Evolutionary conservation across 2,113 vertebrate genomes (phyloP).

Genomic region (Ploceus nigricollis): DNA sequence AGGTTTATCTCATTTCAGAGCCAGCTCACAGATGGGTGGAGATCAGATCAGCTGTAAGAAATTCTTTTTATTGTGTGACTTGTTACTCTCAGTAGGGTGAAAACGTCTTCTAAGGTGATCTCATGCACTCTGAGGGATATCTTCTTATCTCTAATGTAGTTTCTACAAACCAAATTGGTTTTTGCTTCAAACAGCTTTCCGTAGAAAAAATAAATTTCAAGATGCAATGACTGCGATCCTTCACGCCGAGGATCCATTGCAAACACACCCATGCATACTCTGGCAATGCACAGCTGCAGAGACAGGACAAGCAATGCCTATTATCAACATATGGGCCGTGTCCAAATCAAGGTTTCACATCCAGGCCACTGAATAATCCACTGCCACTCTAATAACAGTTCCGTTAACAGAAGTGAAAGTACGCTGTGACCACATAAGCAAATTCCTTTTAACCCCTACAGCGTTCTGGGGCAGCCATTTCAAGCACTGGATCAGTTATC

Average conservation of each 20-base stretch:
- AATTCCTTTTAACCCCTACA: not conserved
- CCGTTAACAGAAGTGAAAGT: not conserved
- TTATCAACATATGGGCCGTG: not conserved
- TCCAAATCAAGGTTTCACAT: not conserved
- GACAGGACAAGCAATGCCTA: not conserved
- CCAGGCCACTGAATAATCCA: not conserved
- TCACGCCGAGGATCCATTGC: slow-evolving; percentile 41
- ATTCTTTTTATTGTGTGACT: slow-evolving; percentile 30
- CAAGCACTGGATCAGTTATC: not conserved
- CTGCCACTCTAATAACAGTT: not conserved
- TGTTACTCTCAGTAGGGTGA: slow-evolving; percentile 3
- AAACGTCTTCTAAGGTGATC: slow-evolving; percentile 44
- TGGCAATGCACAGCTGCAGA: not conserved
- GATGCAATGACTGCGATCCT: slow-evolving; percentile 16
- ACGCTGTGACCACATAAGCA: not conserved
- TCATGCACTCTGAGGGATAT: not conserved
- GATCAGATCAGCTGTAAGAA: slow-evolving; percentile 52
- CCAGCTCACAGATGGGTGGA: slow-evolving; percentile 32
- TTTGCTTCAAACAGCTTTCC: slow-evolving; percentile 34
- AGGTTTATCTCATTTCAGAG: slow-evolving; percentile 23
- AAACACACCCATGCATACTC: not conserved
- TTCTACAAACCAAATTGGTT: slow-evolving; percentile 62
- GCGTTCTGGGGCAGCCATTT: not conserved
- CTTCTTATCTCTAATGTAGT: slow-evolving; percentile 46
- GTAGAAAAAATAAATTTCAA: slow-evolving; percentile 56